A percentile compares a stretch with the other conserved stretches of the same genome.
phyloP scores from a whole-genome alignment of 2,797 vertebrate genomes.

The Gobio occitaniae region DNA sequence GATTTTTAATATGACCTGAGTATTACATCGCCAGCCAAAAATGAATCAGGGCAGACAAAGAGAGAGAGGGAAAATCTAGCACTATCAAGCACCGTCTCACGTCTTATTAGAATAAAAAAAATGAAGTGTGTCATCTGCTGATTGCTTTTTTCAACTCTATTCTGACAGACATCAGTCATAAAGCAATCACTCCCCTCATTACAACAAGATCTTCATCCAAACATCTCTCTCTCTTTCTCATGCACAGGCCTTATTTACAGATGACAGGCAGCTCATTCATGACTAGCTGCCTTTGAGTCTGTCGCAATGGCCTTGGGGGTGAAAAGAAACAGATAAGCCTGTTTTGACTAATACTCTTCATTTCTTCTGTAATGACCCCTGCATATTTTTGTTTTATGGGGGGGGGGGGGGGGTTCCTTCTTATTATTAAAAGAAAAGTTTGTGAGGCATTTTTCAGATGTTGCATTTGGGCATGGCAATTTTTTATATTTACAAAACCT shows the following conservation, averaged over 20 bases:
- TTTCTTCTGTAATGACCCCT: constrained; percentile 23
- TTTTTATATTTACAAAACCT: background rate
- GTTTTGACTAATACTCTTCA: constrained; percentile 26
- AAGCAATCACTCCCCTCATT: constrained; percentile 37
- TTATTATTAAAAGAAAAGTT: background rate
- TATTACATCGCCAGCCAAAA: background rate
- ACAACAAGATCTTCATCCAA: constrained; percentile 34
- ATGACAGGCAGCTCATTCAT: constrained; percentile 33
- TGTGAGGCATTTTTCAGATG: background rate
- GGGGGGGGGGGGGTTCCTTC: background rate
- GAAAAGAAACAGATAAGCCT: constrained; percentile 30
- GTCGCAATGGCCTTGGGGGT: constrained; percentile 8
- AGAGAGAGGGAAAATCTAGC: background rate
- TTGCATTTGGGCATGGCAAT: background rate
- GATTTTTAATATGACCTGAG: background rate
- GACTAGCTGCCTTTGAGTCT: constrained; percentile 5
- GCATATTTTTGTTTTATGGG: constrained; percentile 5
- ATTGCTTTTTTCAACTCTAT: constrained; percentile 16
- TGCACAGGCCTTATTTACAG: constrained; percentile 20
- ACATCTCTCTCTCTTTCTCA: constrained; percentile 18
- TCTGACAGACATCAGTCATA: constrained; percentile 37
- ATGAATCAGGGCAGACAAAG: background rate
- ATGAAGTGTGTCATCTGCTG: constrained; percentile 21
- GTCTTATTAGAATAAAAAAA: constrained; percentile 26
- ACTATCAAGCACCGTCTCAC: background rate